Percentiles rank a stretch among this genome's conserved stretches.
Evolutionary conservation across 2,113 vertebrate genomes (phyloP).

Genomic region (Colistium nudipinnis): DNA sequence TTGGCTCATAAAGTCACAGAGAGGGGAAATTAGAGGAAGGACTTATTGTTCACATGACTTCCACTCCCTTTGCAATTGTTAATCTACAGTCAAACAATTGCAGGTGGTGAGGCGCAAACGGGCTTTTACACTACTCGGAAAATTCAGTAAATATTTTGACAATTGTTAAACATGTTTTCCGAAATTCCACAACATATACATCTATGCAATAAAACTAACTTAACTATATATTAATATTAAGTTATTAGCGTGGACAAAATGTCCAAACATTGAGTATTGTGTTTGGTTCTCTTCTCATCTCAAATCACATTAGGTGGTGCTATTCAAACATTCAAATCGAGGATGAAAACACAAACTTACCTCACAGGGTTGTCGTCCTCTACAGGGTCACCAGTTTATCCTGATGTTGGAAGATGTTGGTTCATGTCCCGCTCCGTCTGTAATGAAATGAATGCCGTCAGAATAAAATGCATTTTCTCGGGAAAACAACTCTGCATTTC

Average conservation of each 20-base stretch:
- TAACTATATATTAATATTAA: not conserved
- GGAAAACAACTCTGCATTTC: not conserved
- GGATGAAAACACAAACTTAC: not conserved
- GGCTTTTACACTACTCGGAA: not conserved
- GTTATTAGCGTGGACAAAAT: not conserved
- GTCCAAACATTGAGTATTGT: not conserved
- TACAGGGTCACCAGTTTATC: not conserved
- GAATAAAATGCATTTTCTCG: too few relatives aligned
- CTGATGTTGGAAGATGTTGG: not conserved
- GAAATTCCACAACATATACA: not conserved
- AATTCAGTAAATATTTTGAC: too few relatives aligned
- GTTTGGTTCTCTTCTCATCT: too few relatives aligned
- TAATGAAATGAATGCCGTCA: constrained; percentile 5
- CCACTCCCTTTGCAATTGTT: constrained; percentile 20
- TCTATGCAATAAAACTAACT: not conserved
- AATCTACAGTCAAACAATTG: constrained; percentile 5
- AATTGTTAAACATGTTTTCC: too few relatives aligned
- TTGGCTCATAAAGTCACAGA: constrained; percentile 66
- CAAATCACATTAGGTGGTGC: not conserved
- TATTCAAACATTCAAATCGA: not conserved
- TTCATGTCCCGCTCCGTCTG: not conserved
- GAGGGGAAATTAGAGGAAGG: constrained; percentile 59
- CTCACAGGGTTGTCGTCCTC: not conserved
- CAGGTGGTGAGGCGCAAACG: not conserved
- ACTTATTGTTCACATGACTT: constrained; percentile 57